Evolutionary conservation across 2,113 vertebrate species (phyloP), one percentile per base, ranked within the genome.

Genomic region (Pomatostomus ruficeps): DNA sequence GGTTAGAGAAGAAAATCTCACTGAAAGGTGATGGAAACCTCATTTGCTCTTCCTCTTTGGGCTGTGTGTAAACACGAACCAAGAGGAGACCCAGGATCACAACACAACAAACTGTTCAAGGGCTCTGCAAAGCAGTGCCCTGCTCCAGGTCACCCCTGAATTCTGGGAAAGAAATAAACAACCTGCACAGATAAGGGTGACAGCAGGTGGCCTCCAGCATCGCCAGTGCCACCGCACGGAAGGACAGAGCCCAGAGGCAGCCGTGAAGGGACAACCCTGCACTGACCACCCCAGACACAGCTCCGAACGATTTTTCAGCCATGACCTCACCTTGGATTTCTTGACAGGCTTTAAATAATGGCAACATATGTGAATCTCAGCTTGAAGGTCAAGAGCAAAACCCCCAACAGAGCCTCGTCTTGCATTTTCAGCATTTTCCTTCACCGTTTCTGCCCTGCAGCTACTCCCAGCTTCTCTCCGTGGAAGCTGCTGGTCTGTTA

Each of bases 201-300:
- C 26, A n/a, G 28, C 7, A 35, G 0, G 0, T 5, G 14, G 55
- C 52, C 84, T 54, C 26, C 73, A 74, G 63, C 52, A 72, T 49
- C 46, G 45, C 62, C 51, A 35, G 7, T 13, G 24, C 45, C 65
- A 57, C 5, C 0, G 0, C 4, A n/a, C 0, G 9, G 57, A 33
- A 57, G 51, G 31, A n/a, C 28, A 19, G 5, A 31, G 57, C 20
- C 36, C 85, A 82, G 84, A 67, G 6, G 19, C 58, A 35, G 25
- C 48, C 55, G 3, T 0, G 8, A 40, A n/a, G n/a, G 0, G 0
- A 35, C 12, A 58, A 42, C 29, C 0, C 35, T 28, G 78, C 6
- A 5, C n/a, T 49, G 9, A 29, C 12, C 65, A 36, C 43, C 23
- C 43, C 54, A 83, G 67, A 71, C 19, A 28, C 2, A 89, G 51